phyloP scores from a whole-genome alignment of 2,113 vertebrate genomes.

The Bos javanicus region DNA sequence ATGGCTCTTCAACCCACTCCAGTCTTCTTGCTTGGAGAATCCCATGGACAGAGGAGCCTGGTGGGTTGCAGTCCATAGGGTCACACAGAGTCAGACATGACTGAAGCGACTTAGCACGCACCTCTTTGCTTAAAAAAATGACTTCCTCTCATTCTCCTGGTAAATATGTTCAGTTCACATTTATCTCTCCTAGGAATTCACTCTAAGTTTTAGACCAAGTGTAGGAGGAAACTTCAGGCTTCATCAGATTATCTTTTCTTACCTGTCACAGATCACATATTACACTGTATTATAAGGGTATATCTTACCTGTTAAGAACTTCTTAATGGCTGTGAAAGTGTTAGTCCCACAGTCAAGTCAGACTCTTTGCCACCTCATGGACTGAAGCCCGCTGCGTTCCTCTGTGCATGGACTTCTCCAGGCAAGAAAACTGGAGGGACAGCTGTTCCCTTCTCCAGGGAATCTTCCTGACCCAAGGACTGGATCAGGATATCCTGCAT shows the following conservation, averaged over 20 bases:
- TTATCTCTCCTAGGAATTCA: background rate
- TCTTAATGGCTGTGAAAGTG: background rate
- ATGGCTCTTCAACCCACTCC: background rate
- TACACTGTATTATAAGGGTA: background rate
- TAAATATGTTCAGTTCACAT: background rate
- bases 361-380: background rate
- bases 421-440: background rate
- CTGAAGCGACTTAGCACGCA: background rate
- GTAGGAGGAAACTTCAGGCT: background rate
- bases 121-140: background rate
- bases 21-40: background rate
- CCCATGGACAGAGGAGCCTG: background rate
- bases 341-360: background rate
- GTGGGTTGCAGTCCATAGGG: background rate
- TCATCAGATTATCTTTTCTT: background rate
- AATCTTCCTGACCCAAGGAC: background rate
- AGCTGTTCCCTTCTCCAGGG: background rate
- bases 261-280: background rate
- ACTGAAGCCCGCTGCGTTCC: background rate
- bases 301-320: background rate
- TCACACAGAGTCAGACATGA: background rate
- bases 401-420: background rate
- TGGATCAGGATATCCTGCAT: background rate
- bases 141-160: background rate
- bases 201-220: background rate